A percentile compares a stretch with the other conserved stretches of the same genome.
These are phyloP conservation scores for Gymnopithys bicolor DNA, from an alignment of 2,797 vertebrate species.

Conservation along the genomic window DNA sequence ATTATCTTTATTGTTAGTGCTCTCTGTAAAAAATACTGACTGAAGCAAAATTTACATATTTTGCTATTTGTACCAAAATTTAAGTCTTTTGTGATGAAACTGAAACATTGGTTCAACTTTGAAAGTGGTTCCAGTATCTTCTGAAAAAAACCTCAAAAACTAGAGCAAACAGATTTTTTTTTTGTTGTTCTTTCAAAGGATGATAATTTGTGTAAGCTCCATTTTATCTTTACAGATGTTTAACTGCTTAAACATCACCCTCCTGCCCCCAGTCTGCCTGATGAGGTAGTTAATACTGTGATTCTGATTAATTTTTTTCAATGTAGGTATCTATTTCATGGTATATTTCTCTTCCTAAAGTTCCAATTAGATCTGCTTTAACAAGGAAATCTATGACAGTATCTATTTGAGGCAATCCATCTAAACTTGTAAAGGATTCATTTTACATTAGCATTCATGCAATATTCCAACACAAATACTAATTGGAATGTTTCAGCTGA, in stretches of 20 bases:
- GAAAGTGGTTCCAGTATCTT: background rate
- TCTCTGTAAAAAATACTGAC: conserved; percentile 16
- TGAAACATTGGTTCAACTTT: background rate
- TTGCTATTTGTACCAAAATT: conserved; percentile 36
- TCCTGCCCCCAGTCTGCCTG: background rate
- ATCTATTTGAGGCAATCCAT: conserved; percentile 53
- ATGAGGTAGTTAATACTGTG: conserved; percentile 15
- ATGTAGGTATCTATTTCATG: background rate
- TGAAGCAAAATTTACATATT: conserved; percentile 33
- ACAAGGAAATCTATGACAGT: conserved; percentile 64
- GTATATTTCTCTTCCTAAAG: conserved; percentile 33
- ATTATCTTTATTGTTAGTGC: conserved; percentile 66
- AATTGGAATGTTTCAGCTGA: conserved; percentile 69
- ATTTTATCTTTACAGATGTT: background rate
- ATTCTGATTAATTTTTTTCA: conserved; percentile 47
- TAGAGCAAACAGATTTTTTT: background rate
- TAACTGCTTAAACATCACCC: background rate
- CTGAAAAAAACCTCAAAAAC: background rate
- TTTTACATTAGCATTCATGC: conserved; percentile 70
- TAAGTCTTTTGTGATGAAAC: background rate
- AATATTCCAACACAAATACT: conserved; percentile 66
- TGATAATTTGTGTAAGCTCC: background rate
- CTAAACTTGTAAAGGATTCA: conserved; percentile 72
- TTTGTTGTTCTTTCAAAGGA: background rate
- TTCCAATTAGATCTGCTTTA: conserved; percentile 68